Percentiles rank a stretch among this genome's conserved stretches.
Evolutionary conservation across 2,888 invertebrate genomes (phyloP).

Genomic region (Neria commutata): DNA sequence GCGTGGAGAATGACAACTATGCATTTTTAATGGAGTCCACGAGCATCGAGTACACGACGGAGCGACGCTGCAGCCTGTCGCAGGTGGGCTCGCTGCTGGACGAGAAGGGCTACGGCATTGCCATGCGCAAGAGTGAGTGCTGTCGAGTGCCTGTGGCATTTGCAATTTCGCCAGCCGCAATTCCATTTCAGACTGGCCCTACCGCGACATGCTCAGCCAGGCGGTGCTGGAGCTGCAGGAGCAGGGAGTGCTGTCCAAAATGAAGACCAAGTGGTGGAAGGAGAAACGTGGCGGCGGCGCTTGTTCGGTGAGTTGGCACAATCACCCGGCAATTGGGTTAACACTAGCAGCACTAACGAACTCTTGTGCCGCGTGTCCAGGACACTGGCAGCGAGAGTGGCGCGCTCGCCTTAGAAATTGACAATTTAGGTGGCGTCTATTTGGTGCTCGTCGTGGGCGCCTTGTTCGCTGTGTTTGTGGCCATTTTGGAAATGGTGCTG

Average conservation of each 20-base stretch:
- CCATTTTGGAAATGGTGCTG: constrained; percentile 54
- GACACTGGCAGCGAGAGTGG: constrained; percentile 52
- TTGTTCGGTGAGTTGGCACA: constrained; percentile 70
- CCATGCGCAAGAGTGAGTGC: constrained; percentile 69
- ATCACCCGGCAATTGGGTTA: not conserved
- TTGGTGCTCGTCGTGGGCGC: constrained; percentile 66
- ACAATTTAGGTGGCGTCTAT: constrained; percentile 73
- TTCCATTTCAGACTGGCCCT: constrained; percentile 61
- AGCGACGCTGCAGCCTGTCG: constrained; percentile 70
- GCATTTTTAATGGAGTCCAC: constrained; percentile 83
- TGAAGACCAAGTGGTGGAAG: constrained; percentile 92
- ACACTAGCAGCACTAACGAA: not conserved
- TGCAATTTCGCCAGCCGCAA: not conserved
- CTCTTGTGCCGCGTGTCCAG: constrained; percentile 38
- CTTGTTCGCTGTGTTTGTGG: constrained; percentile 55
- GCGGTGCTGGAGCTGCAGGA: constrained; percentile 87
- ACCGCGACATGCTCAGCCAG: constrained; percentile 77
- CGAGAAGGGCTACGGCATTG: constrained; percentile 77
- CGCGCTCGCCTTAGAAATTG: constrained; percentile 66
- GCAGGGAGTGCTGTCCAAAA: constrained; percentile 74
- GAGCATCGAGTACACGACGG: constrained; percentile 75
- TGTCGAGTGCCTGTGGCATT: constrained; percentile 26
- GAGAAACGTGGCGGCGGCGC: constrained; percentile 78
- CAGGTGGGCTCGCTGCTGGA: constrained; percentile 70
- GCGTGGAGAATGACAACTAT: constrained; percentile 65